Base-by-base conservation (phyloP, 2,113 vertebrate species). In the Hippocampus zosterae region DNA sequence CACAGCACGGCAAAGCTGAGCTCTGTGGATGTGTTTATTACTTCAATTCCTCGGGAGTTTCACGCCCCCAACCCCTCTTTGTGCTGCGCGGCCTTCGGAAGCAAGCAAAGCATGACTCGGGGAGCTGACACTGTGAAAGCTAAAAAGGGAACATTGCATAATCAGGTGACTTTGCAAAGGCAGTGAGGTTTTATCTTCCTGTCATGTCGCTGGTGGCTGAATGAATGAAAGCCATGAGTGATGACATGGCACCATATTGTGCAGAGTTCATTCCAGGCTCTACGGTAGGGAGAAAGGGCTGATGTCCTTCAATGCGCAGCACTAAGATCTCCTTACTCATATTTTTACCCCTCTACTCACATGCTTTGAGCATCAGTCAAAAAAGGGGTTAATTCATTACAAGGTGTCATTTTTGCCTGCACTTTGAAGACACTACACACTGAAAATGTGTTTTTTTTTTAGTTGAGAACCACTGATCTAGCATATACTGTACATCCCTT, bases 111-210 rank as follows among this genome's bases (percentile, higher is more conserved):
- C 44, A 46, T 23, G 70, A 73, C 70, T 61, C 75, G 68, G 78
- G 42, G 68, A 81, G 78, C 21, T 16, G 40, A 68, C 13, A 72
- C 69, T 37, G 68, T 50, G 64, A 73, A 71, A 76, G 74, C 83
- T 88, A 79, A 83, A 88, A 87, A 82, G 68, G 72, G 79, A 79
- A 69, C 66, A 69, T 85, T 84, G 70, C 83, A 68, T 80, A 78
- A 85, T 81, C 74, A 76, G 80, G 76, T 86, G 84, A 87, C 87
- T 83, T 86, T 86, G 82, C 67, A 81, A 79, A 84, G 72, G 66
- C 72, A 74, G 73, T 41, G 73, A 71, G 50, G 73, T 67, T 77
- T 81, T 65, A 80, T 81, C 75, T 69, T 74, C 72, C 80, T 68
- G 81, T 85, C 81, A 75, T 53, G 15, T 27, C 60, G 68, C 66